Conservation (phyloP, 2,113 vertebrate species). For the Cebus imitator region DNA sequence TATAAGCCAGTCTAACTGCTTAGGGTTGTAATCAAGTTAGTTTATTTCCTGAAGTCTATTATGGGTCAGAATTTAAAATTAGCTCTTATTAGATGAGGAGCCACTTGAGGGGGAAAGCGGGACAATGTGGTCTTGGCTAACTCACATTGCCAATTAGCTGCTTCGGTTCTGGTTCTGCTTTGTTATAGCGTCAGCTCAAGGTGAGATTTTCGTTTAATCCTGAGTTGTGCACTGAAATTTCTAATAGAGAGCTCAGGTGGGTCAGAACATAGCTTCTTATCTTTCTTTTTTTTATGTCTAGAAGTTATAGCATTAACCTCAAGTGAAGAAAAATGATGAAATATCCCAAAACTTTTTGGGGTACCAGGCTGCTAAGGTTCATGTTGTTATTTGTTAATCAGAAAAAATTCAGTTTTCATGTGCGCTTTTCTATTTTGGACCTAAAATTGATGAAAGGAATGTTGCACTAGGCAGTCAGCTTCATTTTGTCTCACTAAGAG, state of each 20-base stretch:
- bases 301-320: background rate
- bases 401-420: background rate
- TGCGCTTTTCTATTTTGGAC: background rate
- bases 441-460: background rate
- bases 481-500: background rate
- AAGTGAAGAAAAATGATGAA: background rate
- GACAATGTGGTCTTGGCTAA: background rate
- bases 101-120: background rate
- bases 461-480: background rate
- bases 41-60: background rate
- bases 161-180: background rate
- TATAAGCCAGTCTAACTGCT: background rate
- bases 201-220: background rate
- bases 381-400: background rate
- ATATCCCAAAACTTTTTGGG: background rate
- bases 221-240: background rate
- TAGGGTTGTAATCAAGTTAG: background rate
- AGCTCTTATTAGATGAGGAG: background rate
- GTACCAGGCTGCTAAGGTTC: background rate
- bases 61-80: constrained; percentile 17
- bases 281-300: background rate
- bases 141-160: background rate
- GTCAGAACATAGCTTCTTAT: background rate
- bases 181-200: background rate
- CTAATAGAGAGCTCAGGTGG: background rate